phyloP scores from a whole-genome alignment of 2,113 vertebrate genomes.

The Platycercus adscitus region DNA sequence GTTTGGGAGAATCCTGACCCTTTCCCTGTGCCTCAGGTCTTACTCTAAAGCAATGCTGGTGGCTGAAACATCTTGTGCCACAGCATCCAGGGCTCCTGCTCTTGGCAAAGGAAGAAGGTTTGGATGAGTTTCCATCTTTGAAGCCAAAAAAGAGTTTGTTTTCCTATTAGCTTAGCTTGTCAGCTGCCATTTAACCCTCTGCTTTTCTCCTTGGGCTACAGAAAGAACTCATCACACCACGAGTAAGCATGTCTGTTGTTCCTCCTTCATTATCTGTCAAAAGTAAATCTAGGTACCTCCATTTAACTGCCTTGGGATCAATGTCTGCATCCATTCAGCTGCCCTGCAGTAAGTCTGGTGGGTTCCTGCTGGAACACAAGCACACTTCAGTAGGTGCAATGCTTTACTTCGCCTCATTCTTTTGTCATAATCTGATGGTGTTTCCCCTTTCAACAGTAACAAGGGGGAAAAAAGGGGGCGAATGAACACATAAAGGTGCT shows the following conservation, averaged over 20 bases:
- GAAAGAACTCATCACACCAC: neutral
- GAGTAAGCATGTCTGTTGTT: neutral
- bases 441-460: neutral
- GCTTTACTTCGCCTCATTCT: neutral
- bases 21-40: neutral
- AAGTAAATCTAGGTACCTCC: neutral
- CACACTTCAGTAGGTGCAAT: neutral
- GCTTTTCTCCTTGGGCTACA: neutral
- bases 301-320: neutral
- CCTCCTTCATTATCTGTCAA: neutral
- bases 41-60: neutral
- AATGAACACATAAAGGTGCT: neutral
- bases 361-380: neutral
- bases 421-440: neutral
- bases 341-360: neutral
- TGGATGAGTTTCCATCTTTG: neutral
- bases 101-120: neutral
- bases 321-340: neutral
- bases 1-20: neutral
- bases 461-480: accelerated
- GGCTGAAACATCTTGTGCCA: neutral
- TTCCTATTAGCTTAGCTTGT: neutral
- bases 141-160: neutral
- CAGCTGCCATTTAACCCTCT: neutral
- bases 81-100: accelerated